phyloP scores from a whole-genome alignment of 2,797 vertebrate genomes.

The Cygnus olor region DNA sequence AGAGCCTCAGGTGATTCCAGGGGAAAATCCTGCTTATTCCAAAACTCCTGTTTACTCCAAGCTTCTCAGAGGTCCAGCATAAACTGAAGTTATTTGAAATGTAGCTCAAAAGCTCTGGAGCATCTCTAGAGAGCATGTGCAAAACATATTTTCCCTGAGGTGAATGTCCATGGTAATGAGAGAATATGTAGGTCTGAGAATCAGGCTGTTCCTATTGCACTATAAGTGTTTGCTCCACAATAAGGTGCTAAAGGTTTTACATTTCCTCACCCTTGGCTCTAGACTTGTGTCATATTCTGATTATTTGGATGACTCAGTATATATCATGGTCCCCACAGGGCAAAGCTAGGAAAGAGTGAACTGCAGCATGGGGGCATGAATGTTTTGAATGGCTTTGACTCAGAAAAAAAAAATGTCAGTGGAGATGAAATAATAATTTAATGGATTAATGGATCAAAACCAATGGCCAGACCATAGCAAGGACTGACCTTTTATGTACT shows the following conservation, averaged over 20 bases:
- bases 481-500: not conserved
- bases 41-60: not conserved
- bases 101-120: not conserved
- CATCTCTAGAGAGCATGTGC: not conserved
- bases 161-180: not conserved
- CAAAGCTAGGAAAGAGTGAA: not conserved
- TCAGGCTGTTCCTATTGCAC: accelerated
- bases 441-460: not conserved
- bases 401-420: not conserved
- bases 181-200: not conserved
- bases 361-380: not conserved
- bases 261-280: accelerated
- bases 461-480: not conserved
- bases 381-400: not conserved
- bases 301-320: not conserved
- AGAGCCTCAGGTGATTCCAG: not conserved
- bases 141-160: not conserved
- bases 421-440: not conserved
- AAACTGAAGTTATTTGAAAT: not conserved
- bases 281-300: not conserved
- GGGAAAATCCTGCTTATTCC: not conserved
- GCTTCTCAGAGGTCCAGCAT: not conserved
- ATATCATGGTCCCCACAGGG: not conserved
- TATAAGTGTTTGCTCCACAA: not conserved
- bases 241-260: not conserved